Conservation (phyloP, 2,113 vertebrate species). For the Candoia aspera region DNA sequence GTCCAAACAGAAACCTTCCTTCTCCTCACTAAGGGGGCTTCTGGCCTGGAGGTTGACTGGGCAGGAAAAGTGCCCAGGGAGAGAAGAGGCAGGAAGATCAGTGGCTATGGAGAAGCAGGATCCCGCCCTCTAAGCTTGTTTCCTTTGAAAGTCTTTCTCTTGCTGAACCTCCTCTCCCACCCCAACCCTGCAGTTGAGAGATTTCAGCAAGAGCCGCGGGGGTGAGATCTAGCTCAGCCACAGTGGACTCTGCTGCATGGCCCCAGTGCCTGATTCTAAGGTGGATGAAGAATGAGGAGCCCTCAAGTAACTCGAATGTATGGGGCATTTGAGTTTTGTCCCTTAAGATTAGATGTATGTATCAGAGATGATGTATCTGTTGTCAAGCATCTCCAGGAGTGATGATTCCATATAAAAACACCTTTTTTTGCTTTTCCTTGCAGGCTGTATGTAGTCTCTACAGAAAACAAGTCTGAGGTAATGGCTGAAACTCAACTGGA, state of each 20-base stretch:
- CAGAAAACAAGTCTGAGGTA: slow-evolving; percentile 52
- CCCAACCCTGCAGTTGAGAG: neutral
- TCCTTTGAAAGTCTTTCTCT: neutral
- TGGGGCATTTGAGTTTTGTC: neutral
- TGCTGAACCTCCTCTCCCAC: neutral
- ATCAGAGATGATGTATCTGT: neutral
- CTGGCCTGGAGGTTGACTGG: neutral
- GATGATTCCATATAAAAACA: neutral
- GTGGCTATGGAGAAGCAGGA: neutral
- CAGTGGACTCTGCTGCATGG: neutral
- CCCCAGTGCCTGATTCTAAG: too few relatives aligned
- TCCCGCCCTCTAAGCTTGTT: neutral
- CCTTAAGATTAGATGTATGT: neutral
- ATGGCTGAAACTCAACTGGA: slow-evolving; percentile 72
- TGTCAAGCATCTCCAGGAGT: neutral
- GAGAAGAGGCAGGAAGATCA: neutral
- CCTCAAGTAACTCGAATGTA: neutral
- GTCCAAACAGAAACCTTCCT: neutral
- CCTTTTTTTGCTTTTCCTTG: slow-evolving; percentile 8
- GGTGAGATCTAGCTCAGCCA: neutral
- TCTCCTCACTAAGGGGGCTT: neutral
- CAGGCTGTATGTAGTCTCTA: slow-evolving; percentile 70
- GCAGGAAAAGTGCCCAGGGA: neutral
- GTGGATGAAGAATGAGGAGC: neutral
- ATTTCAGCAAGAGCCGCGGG: neutral